A percentile compares a stretch with the other conserved stretches of the same genome.
Conservation (phyloP, 2,113 vertebrate genomes). For the Carassius carassius region DNA sequence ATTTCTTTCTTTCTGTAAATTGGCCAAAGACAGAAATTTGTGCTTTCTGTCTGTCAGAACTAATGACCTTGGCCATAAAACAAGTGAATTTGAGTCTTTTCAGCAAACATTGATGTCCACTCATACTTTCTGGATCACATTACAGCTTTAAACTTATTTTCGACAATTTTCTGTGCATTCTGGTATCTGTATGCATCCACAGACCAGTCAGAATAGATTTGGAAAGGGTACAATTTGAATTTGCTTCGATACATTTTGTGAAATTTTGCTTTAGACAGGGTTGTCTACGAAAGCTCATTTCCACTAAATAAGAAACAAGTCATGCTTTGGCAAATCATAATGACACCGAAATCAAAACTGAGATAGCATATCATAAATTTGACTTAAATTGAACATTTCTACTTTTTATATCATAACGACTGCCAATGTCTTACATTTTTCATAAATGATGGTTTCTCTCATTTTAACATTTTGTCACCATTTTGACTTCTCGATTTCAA, state of each 20-base stretch:
- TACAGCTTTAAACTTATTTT: neutral
- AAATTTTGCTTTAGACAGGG: neutral
- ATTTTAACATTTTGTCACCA: neutral
- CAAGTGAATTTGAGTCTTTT: neutral
- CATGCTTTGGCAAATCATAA: neutral
- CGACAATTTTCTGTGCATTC: neutral
- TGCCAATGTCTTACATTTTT: no score
- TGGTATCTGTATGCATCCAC: neutral
- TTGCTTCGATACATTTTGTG: neutral
- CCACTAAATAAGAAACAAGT: neutral
- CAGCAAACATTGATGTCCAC: neutral
- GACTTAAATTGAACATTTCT: no score
- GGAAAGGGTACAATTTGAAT: neutral
- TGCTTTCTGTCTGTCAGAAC: conserved; percentile 14
- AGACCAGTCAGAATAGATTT: neutral
- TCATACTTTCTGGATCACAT: neutral
- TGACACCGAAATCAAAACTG: no score
- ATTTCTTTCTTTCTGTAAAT: conserved; percentile 1
- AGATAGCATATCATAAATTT: no score
- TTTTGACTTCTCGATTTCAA: neutral
- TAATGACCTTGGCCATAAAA: neutral
- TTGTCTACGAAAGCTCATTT: neutral
- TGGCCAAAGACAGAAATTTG: neutral
- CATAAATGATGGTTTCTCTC: no score
- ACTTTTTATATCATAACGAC: no score